Evolutionary conservation across 2,113 vertebrate genomes (phyloP).

Genomic region (Bambusicola thoracicus): DNA sequence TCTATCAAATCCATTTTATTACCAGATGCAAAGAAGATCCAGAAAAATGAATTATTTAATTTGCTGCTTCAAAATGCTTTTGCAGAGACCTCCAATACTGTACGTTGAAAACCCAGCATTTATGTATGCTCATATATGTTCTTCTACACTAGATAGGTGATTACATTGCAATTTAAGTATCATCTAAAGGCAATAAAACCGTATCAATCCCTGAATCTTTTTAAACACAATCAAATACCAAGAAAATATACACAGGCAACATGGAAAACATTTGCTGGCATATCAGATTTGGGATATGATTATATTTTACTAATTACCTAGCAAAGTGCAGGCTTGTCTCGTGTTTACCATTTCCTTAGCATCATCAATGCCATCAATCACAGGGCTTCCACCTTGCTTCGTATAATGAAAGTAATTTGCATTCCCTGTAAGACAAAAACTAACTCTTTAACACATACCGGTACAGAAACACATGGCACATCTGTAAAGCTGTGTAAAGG

Average conservation of each 20-base stretch:
- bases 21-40: background rate
- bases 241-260: background rate
- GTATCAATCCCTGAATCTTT: background rate
- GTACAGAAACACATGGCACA: background rate
- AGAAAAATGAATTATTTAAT: background rate
- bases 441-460: background rate
- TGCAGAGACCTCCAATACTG: background rate
- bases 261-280: background rate
- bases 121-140: background rate
- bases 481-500: background rate
- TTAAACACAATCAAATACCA: background rate
- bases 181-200: background rate
- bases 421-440: constrained; percentile 75
- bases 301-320: constrained; percentile 82
- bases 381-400: constrained; percentile 89
- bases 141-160: background rate
- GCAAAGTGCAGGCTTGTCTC: constrained; percentile 89
- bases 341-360: constrained; percentile 91
- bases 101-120: background rate
- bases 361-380: constrained; percentile 93
- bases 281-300: background rate
- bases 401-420: constrained; percentile 92
- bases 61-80: constrained; percentile 9
- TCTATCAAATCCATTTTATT: background rate
- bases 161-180: background rate